Percentiles rank a stretch among this genome's conserved stretches.
Conservation (phyloP, 2,113 vertebrate genomes). For the Trochalopteron elliotii region DNA sequence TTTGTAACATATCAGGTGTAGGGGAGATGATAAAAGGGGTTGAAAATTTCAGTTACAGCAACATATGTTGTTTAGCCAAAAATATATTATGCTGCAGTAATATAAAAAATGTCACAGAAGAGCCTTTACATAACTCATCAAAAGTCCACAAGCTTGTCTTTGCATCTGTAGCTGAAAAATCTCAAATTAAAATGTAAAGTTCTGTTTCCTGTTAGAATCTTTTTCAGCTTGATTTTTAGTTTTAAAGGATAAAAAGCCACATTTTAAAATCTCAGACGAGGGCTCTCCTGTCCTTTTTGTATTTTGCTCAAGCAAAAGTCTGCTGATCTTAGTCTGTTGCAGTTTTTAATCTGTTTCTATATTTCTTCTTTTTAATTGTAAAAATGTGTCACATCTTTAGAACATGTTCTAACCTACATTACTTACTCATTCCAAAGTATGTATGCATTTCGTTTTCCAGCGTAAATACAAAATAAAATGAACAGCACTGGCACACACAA, state of each 20-base stretch:
- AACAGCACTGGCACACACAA: background rate
- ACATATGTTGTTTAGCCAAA: background rate
- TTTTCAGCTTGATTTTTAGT: background rate
- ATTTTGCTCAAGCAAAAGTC: background rate
- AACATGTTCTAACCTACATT: background rate
- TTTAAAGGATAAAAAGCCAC: background rate
- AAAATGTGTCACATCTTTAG: background rate
- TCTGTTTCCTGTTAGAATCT: background rate
- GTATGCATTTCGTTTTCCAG: background rate
- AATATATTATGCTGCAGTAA: background rate
- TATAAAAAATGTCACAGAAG: background rate
- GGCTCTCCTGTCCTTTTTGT: background rate
- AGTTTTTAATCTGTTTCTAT: background rate
- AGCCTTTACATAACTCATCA: background rate
- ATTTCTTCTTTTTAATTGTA: background rate
- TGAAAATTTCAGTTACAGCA: background rate
- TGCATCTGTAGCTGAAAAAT: background rate
- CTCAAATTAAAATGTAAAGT: background rate
- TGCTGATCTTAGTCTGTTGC: background rate
- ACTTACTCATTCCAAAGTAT: background rate
- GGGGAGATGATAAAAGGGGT: background rate
- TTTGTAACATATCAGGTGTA: background rate
- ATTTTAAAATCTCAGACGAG: background rate
- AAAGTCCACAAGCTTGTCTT: background rate
- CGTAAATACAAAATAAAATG: slow-evolving; percentile 1